Base-by-base conservation (phyloP, 2,888 invertebrate species). In the Acholoe squamosa region DNA sequence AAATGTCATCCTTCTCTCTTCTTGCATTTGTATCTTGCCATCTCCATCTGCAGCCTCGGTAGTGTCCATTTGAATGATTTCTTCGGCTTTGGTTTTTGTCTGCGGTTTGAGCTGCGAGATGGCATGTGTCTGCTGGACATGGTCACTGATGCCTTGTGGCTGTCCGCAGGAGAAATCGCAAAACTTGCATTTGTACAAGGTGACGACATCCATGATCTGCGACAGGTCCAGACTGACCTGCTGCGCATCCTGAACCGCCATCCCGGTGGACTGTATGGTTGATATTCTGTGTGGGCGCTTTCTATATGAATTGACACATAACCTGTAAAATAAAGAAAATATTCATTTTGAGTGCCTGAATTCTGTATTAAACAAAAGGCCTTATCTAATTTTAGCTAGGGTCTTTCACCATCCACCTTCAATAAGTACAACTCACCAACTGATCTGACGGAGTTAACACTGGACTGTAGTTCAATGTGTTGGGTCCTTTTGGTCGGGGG, bases 181-280 rank as follows among this genome's bases (percentile, higher is more conserved):
- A 92, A 96, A 96, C 94, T 96, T 96, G 94, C 97, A 97, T 93
- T 96, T 96, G 93, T 96, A 96, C 12, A 96, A 96, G 10, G 96
- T 96, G 3, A 97, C 96, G 71, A 97, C 96, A 94, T 97, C 96
- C 92, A 96, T 96, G 92, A 96, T 96, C 92, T 96, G 96, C 89
- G 95, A 96, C 86, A 96, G 67, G 71, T 92, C 90, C 7, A 91
- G 31, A n/a, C 34, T 89, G 25, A 80, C 89, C 61, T 61, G 34
- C 61, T 33, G 3, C 14, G 12, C 51, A n/a, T 51, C 52, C 43
- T 1, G 43, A 22, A 16, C 31, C 28, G 34, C 71, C 71, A 89
- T 67, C 7, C 3, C 22, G 12, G 67, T 16, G 25, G 28, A 16
- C 54, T 51, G 28, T 31, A 54, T 33, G n/a, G 28, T 54, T 10